These are phyloP conservation scores for Diprion similis DNA, from an alignment of 1,140 invertebrate genomes.

Conservation along the genomic window DNA sequence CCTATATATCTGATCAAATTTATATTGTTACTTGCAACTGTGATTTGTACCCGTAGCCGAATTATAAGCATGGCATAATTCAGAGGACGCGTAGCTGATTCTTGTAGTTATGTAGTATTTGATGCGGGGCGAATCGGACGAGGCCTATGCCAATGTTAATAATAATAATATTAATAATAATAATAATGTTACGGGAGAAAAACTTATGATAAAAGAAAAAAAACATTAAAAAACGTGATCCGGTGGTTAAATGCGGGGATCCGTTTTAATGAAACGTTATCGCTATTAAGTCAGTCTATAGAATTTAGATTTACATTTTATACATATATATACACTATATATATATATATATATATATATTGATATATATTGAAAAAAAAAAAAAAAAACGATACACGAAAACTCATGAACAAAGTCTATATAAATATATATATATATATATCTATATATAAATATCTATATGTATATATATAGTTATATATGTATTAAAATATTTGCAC, in stretches of 20 bases:
- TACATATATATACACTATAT: constrained; percentile 42
- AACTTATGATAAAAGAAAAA: constrained; percentile 35
- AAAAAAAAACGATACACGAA: neutral
- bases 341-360: too few relatives aligned
- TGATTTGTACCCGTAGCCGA: neutral
- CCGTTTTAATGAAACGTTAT: constrained; percentile 33
- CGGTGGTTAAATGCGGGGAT: too few relatives aligned
- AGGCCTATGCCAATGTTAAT: constrained; percentile 59
- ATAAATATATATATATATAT: neutral
- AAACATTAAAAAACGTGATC: too few relatives aligned
- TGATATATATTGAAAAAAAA: too few relatives aligned
- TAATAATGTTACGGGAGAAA: constrained; percentile 53
- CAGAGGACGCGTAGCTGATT: constrained; percentile 34
- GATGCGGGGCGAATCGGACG: constrained; percentile 39
- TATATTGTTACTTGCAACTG: neutral
- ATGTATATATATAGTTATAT: too few relatives aligned
- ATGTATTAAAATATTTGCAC: too few relatives aligned
- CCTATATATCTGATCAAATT: neutral
- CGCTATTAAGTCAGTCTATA: constrained; percentile 54
- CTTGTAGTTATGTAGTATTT: constrained; percentile 39
- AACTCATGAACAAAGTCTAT: constrained; percentile 38
- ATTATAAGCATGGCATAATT: neutral
- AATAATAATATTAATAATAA: constrained; percentile 41
- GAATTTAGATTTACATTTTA: constrained; percentile 49
- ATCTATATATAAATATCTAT: too few relatives aligned